Base-by-base conservation (phyloP, 2,888 invertebrate genomes). In the Pantelozetes paolii region DNA sequence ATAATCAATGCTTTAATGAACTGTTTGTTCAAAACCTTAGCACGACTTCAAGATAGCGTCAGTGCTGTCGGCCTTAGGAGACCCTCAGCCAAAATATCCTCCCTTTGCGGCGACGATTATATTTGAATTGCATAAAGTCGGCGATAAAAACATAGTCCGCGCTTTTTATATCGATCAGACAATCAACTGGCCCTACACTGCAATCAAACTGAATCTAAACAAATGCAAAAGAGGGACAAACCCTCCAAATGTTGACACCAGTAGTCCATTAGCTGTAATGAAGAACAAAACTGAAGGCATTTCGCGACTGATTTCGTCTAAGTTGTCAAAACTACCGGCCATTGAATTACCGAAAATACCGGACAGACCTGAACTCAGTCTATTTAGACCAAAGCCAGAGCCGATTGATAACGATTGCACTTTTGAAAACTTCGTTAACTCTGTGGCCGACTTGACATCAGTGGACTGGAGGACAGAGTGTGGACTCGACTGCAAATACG, bases 31-130 rank as follows among this genome's bases (percentile, higher is more conserved):
- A 13, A 45, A 13, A 6, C 64, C 11, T 45, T 64, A 71, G 71
- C 71, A 71, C 71, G 71, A 71, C 54, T 71, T 48, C 30, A 71
- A 71, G 23, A 67, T 71, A 11, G 45, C 71, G 1, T 2, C 71
- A 18, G 11, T 71, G 23, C n/a, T 71, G 32, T 9, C 20, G 11
- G 71, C 54, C 5, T 5, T 71, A 2, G 71, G 71, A 11, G 71
- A 71, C 13, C 40, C 50, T n/a, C 54, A 48, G 50, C 59, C 50
- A 13, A 50, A 71, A 18, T 71, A 71, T 18, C 71, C 71, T 15
- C 62, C 71, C 9, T 71, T 71, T 67, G 71, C 71, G 11, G 71
- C 62, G 3, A 30, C 71, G 1, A 26, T 71, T 8, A 71, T 71
- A 15, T 71, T 71, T 71, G 71, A 71, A 64, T 28, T 71, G 26